These are phyloP conservation scores for Lipotes vexillifer DNA, from an alignment of 2,113 vertebrate species.

Conservation along the genomic window DNA sequence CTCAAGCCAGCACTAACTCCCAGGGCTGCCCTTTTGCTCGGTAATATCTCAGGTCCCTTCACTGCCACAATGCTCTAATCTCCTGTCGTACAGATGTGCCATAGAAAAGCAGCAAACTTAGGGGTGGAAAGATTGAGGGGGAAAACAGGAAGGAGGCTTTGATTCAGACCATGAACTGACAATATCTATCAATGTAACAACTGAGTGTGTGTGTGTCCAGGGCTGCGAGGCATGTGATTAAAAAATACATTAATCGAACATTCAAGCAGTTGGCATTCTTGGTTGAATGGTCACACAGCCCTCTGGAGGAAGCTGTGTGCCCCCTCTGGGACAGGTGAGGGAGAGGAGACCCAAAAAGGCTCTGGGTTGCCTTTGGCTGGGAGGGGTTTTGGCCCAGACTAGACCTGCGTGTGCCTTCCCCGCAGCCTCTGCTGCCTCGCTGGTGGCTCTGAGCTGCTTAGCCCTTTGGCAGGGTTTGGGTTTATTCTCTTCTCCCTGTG, in stretches of 20 bases:
- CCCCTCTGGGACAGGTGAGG: background rate
- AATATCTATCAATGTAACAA: no score
- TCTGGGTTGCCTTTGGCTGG: background rate
- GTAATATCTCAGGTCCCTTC: accelerated
- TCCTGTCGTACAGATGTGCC: accelerated
- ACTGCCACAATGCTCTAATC: accelerated
- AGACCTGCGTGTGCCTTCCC: accelerated
- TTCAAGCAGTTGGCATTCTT: background rate
- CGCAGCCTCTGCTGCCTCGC: accelerated
- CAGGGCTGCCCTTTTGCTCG: accelerated
- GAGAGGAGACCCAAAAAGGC: background rate
- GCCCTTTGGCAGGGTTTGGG: background rate
- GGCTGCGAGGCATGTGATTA: background rate
- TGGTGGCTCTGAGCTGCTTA: background rate
- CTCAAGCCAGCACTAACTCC: accelerated
- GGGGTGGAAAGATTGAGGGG: background rate
- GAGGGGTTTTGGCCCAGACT: background rate
- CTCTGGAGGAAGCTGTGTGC: background rate
- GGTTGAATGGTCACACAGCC: background rate
- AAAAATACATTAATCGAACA: background rate
- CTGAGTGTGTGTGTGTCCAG: background rate
- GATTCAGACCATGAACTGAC: background rate
- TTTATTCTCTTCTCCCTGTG: accelerated
- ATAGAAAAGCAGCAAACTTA: background rate
- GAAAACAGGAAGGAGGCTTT: background rate